Percentiles rank a stretch among this genome's conserved stretches.
phyloP scores from a whole-genome alignment of 2,113 vertebrate species.

The Takifugu flavidus region DNA sequence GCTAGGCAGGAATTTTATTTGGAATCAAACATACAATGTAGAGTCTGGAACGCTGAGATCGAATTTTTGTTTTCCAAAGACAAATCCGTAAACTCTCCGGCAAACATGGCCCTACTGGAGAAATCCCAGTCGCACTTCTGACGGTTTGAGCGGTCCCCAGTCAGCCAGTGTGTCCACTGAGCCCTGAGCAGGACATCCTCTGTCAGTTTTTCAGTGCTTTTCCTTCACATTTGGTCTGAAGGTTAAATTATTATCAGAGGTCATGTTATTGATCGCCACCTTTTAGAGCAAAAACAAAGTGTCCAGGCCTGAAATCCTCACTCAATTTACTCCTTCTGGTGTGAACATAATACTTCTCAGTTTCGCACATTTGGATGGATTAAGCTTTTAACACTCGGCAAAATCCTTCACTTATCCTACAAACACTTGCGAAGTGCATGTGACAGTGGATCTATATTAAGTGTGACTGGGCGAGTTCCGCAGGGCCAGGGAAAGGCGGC shows the following conservation, averaged over 20 bases:
- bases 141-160: slow-evolving; percentile 30
- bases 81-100: slow-evolving; percentile 70
- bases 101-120: slow-evolving; percentile 55
- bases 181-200: slow-evolving; percentile 36
- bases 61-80: slow-evolving; percentile 59
- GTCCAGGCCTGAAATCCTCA: slow-evolving; percentile 60
- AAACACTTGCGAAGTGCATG: slow-evolving; percentile 70
- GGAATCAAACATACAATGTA: slow-evolving; percentile 71
- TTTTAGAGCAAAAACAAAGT: slow-evolving; percentile 54
- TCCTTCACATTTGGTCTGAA: slow-evolving; percentile 51
- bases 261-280: slow-evolving; percentile 55
- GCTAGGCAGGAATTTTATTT: slow-evolving; percentile 64
- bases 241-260: slow-evolving; percentile 64
- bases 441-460: slow-evolving; percentile 65
- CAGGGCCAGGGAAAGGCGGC: slow-evolving; percentile 49
- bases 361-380: slow-evolving; percentile 77
- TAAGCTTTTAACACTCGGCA: slow-evolving; percentile 76
- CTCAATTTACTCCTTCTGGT: slow-evolving; percentile 72
- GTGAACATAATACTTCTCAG: slow-evolving; percentile 75
- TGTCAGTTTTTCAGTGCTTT: slow-evolving; percentile 25
- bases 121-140: slow-evolving; percentile 38
- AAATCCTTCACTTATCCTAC: slow-evolving; percentile 70
- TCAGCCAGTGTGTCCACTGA: slow-evolving; percentile 28
- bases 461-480: slow-evolving; percentile 63
- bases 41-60: slow-evolving; percentile 67